A percentile compares a stretch with the other conserved stretches of the same genome.
Evolutionary conservation across 1,140 invertebrate species (phyloP).

Genomic region (Macrobrachium rosenbergii): DNA sequence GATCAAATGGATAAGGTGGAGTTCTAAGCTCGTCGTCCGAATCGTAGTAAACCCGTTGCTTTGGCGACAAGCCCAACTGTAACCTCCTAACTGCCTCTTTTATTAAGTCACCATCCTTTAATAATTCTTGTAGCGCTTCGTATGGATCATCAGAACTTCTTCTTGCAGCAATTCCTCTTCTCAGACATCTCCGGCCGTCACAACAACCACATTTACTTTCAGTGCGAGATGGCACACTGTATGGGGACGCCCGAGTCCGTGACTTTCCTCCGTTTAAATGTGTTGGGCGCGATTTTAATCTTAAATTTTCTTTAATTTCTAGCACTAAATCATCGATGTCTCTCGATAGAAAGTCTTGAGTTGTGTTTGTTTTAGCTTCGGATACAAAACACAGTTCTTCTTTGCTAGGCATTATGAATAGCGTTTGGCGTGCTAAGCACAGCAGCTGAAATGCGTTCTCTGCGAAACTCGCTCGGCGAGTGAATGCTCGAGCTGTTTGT

Average conservation of each 20-base stretch:
- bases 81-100: slow-evolving; percentile 80
- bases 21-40: slow-evolving; percentile 65
- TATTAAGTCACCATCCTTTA: slow-evolving; percentile 78
- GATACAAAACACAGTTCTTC: slow-evolving; percentile 68
- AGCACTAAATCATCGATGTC: slow-evolving; percentile 79
- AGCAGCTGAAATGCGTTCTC: slow-evolving; percentile 13
- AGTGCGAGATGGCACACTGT: slow-evolving; percentile 73
- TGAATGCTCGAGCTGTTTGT: slow-evolving; percentile 53
- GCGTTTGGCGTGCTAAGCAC: slow-evolving; percentile 12
- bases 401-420: slow-evolving; percentile 69
- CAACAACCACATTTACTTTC: slow-evolving; percentile 65
- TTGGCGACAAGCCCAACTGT: slow-evolving; percentile 71
- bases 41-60: slow-evolving; percentile 65
- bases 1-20: slow-evolving; percentile 64
- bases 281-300: slow-evolving; percentile 72
- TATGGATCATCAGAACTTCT: slow-evolving; percentile 76
- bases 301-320: slow-evolving; percentile 79
- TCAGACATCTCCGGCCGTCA: slow-evolving; percentile 64
- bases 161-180: slow-evolving; percentile 53
- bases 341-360: slow-evolving; percentile 72
- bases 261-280: slow-evolving; percentile 70
- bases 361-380: slow-evolving; percentile 62
- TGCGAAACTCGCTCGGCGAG: slow-evolving; percentile 58
- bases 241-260: slow-evolving; percentile 75
- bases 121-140: slow-evolving; percentile 77